These are phyloP conservation scores for Myzus persicae DNA, from an alignment of 1,140 invertebrate genomes.

Conservation along the genomic window DNA sequence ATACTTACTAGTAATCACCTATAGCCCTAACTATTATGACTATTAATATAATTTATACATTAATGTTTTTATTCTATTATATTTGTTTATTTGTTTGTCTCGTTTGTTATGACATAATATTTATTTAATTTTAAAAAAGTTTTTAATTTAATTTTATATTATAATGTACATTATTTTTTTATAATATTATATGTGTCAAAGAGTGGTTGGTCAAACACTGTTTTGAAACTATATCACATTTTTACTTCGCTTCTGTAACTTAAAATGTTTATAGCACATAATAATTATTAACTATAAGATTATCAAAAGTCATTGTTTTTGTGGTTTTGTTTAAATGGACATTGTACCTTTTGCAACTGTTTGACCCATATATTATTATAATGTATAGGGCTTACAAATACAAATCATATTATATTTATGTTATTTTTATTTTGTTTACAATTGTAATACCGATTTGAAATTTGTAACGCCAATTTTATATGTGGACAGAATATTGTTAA, in stretches of 20 bases:
- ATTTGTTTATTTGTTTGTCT: neutral
- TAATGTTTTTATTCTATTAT: conserved; percentile 19
- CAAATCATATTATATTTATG: neutral
- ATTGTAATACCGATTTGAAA: neutral
- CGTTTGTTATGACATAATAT: neutral
- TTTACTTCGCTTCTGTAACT: neutral
- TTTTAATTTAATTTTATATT: neutral
- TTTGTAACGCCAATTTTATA: neutral
- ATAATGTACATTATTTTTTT: neutral
- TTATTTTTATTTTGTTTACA: neutral
- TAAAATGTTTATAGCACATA: neutral
- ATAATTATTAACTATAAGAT: neutral
- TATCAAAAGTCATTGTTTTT: neutral
- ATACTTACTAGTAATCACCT: neutral
- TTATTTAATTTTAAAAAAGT: neutral
- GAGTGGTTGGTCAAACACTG: neutral
- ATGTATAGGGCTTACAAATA: neutral
- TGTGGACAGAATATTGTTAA: neutral
- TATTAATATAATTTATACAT: neutral
- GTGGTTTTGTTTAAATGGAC: neutral
- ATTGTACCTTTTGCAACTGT: neutral
- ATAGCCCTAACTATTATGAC: neutral
- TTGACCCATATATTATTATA: conserved; percentile 2
- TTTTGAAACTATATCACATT: neutral
- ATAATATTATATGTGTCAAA: neutral